Base-by-base conservation (phyloP, 2,888 invertebrate species). In the Zele albiditarsus region DNA sequence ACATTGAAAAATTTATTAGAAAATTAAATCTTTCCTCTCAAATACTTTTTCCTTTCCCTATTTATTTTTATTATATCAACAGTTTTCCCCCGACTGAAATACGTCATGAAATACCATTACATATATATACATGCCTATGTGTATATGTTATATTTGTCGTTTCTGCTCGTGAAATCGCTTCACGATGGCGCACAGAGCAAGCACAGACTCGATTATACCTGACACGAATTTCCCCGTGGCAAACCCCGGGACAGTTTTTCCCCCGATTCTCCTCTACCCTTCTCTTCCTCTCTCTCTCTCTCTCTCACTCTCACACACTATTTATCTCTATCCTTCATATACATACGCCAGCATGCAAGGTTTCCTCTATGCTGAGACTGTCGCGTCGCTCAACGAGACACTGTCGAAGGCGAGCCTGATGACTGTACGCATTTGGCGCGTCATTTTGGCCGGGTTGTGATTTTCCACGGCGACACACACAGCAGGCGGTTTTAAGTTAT, bases 131-230 rank as follows among this genome's bases (percentile, higher is more conserved):
- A n/a, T 46, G 14, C 3, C 4, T n/a, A n/a, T 46, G 46, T 46
- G n/a, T 46, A n/a, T n/a, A 20, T 5, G 46, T n/a, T 46, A 46
- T 46, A 46, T 16, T 46, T 4, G 46, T 46, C n/a, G 46, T 46
- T 46, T 16, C n/a, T 63, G 63, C 20, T 33, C 20, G n/a, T 63
- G 63, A 63, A 63, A 63, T 33, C n/a, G 63, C 20, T 63, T 63
- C 33, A 63, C 20, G 14, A 65, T 38, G 38, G 20, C 12, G 46
- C 23, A 8, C 42, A 28, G 20, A 38, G 62, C 38, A 57, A 33
- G 42, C 42, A 46, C 46, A 46, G 71, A 71, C 71, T 71, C 46
- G 71, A 71, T 71, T 73, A 73, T 73, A 73, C 73, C 73, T 73
- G 73, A 73, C 73, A 73, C 53, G 66, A 66, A 73, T 73, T 73